phyloP scores from a whole-genome alignment of 2,888 invertebrate species.

The Lordiphosa andalusiaca region DNA sequence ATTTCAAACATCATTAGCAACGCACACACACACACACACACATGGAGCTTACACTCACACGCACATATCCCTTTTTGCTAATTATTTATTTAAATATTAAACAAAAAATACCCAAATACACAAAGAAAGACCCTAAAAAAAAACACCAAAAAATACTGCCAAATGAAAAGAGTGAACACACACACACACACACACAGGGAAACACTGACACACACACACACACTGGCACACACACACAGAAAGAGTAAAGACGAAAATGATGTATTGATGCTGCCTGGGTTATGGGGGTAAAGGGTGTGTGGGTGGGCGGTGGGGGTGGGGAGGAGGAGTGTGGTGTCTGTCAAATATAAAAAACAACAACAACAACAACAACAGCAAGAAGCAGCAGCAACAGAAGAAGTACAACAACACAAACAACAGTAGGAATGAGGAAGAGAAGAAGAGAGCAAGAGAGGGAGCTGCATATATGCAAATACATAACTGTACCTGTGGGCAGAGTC shows the following conservation, averaged over 20 bases:
- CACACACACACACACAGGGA: constrained; percentile 16
- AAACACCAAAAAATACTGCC: constrained; percentile 13
- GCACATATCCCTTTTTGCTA: constrained; percentile 76
- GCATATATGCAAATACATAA: constrained; percentile 1
- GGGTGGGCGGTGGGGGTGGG: not conserved
- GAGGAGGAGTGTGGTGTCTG: not conserved
- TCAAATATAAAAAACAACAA: constrained; percentile 3
- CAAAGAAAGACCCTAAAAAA: constrained; percentile 5
- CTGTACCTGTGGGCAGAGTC: constrained; percentile 8
- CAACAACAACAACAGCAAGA: not conserved
- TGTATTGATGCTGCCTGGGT: constrained; percentile 60
- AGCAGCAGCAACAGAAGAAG: not conserved
- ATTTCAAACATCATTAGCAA: constrained; percentile 78
- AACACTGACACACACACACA: constrained; percentile 24
- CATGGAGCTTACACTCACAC: constrained; percentile 29
- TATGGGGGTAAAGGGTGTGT: not conserved
- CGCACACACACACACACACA: constrained; percentile 57
- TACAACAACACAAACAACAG: not conserved
- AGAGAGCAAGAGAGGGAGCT: not conserved
- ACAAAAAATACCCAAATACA: constrained; percentile 69
- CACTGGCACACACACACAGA: constrained; percentile 21
- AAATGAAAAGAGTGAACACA: constrained; percentile 51
- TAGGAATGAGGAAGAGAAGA: constrained; percentile 1
- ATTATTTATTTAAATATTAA: constrained; percentile 80
- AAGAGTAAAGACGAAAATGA: constrained; percentile 64